These are phyloP conservation scores for Melanotaenia nigrans DNA, from an alignment of 2,797 vertebrate genomes.

Conservation along the genomic window DNA sequence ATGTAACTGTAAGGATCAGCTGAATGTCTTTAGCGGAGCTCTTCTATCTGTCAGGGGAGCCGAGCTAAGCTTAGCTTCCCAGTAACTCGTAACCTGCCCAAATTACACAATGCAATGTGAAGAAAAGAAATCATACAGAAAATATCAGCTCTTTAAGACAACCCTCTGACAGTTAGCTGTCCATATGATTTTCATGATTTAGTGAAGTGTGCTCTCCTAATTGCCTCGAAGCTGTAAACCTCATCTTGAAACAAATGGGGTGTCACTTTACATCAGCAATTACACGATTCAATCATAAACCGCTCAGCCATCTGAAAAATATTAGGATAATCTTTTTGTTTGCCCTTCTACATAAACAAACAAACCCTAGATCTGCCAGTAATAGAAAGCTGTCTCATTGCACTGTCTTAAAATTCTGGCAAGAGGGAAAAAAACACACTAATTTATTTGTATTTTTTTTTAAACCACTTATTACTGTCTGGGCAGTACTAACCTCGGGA, in stretches of 20 bases:
- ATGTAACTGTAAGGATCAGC: too few relatives aligned
- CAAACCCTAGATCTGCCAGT: conserved; percentile 12
- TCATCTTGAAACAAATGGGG: conserved; percentile 65
- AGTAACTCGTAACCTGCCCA: background rate
- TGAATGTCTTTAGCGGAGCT: too few relatives aligned
- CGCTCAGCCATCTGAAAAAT: conserved; percentile 68
- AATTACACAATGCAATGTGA: background rate
- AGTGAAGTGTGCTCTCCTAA: conserved; percentile 53
- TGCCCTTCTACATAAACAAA: conserved; percentile 42
- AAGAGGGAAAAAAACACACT: background rate
- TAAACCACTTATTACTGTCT: background rate
- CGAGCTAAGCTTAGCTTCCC: too few relatives aligned
- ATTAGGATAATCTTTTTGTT: conserved; percentile 38
- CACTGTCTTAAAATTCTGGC: background rate
- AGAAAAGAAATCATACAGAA: conserved; percentile 14
- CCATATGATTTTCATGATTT: conserved; percentile 26
- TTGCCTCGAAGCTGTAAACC: conserved; percentile 62
- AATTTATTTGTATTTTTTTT: background rate
- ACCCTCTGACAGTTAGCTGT: conserved; percentile 24
- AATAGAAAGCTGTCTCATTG: background rate
- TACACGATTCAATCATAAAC: conserved; percentile 67
- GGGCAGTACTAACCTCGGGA: background rate
- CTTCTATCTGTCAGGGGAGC: too few relatives aligned
- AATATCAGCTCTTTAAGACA: conserved; percentile 31
- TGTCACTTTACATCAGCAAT: conserved; percentile 68